Percentiles rank a stretch among this genome's conserved stretches.
Conservation (phyloP, 2,113 vertebrate genomes). For the Cyphomyrus plagiostoma region DNA sequence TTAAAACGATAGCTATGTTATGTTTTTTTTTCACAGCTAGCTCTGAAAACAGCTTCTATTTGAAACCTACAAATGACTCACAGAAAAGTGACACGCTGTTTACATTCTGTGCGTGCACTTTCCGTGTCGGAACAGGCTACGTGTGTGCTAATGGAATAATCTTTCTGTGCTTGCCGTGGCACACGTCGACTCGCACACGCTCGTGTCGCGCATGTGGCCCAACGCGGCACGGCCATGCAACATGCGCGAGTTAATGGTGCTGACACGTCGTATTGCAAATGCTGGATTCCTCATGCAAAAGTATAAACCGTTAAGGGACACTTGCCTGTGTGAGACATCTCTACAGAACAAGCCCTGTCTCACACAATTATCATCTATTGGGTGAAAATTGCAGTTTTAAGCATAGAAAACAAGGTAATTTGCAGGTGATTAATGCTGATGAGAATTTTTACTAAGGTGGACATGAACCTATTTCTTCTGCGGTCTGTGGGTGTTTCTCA, state of each 20-base stretch:
- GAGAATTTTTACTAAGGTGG: not conserved
- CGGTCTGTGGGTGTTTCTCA: not conserved
- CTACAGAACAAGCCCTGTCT: not conserved
- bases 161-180: not conserved
- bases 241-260: not conserved
- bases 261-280: not conserved
- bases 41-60: not conserved
- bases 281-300: not conserved
- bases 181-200: not conserved
- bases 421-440: not conserved
- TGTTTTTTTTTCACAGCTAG: not conserved
- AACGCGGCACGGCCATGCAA: not conserved
- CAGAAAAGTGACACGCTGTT: not conserved
- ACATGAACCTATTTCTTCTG: not conserved
- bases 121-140: not conserved
- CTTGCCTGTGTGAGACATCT: not conserved
- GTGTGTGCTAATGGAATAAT: not conserved
- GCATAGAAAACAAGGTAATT: not conserved
- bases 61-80: not conserved
- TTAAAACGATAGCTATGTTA: not conserved
- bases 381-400: not conserved
- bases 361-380: not conserved
- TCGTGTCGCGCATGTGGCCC: not conserved
- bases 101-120: not conserved
- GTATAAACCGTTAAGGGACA: not conserved